Base-by-base conservation (phyloP, 2,888 invertebrate species). In the Bedellia somnulentella region DNA sequence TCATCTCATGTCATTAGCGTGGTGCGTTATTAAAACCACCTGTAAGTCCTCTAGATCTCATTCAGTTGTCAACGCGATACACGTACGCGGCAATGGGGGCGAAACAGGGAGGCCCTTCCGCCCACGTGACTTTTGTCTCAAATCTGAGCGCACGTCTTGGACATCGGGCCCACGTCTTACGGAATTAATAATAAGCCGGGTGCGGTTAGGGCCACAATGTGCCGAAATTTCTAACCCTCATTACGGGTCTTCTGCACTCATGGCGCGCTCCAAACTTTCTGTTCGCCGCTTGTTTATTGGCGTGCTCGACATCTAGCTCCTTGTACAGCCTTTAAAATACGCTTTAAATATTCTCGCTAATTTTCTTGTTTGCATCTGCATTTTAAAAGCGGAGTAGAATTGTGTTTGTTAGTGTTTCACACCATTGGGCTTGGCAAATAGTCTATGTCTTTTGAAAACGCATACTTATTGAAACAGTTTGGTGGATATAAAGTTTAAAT, bases 91-190 rank as follows among this genome's bases (percentile, higher is more conserved):
- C 47, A n/a, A n/a, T n/a, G n/a, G n/a, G n/a, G n/a, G n/a, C n/a
- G n/a, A n/a, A n/a, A n/a, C n/a, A n/a, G 43, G 42, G 45, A 32
- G 30, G 37, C 60, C 63, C 68, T 68, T 70, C 67, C 66, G 61
- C 61, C 64, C 61, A 50, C 50, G 55, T 61, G 71, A 75, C 73
- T 76, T 77, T 75, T 75, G 75, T 70, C 70, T 71, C 60, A 66
- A 71, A 71, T 76, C 75, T 66, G 73, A 38, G 73, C 63, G 55
- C 77, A 77, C 76, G 76, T 76, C 75, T 67, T 68, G 77, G 77
- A 76, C 77, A 77, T 76, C 70, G 76, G 73, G 75, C 71, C 64
- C 73, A 73, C 64, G 73, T 77, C 77, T 76, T 75, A 73, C 71
- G 55, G 77, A 77, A 77, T 77, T 77, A 76, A 77, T 77, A 77